Base-by-base conservation (phyloP, 2,113 vertebrate species). In the Alaudala cheleensis region DNA sequence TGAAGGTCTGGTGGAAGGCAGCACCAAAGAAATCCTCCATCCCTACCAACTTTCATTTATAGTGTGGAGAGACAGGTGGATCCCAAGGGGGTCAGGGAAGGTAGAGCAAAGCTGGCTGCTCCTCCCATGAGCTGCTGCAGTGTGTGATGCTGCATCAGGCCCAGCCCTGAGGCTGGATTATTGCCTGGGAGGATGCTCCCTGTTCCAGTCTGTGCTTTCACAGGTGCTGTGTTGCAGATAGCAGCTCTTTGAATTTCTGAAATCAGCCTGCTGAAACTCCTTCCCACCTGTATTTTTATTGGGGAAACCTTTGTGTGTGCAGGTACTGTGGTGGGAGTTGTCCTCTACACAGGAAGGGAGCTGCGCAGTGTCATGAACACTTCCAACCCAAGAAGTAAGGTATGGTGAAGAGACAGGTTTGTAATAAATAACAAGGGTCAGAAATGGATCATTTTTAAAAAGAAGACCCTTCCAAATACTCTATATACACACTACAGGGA, bases 291-390 rank as follows among this genome's bases (percentile, higher is more conserved):
- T 65, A 1, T 78, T 69, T 91, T 94, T 40, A 39, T 17, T 23
- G 29, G 29, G 45, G 22, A 72, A 34, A 15, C 31, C 61, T 85
- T 15, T 4, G 8, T 90, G 74, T 92, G 44, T 85, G 17, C 54
- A 99, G 99, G 99, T 61, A 99, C 99, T 0, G 98, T 99, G 56
- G 99, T 99, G 94, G 99, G 99, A 62, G 99, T 99, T n/a, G 99
- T 99, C 69, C 98, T 99, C 69, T 99, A 99, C 96, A 99, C 99
- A 1, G 99, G 99, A 29, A 98, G 98, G 95, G 99, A 99, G 18
- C 98, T 99, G 76, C 98, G 99, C 84, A 99, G 99, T 31, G 99
- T 99, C 86, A 99, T 99, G 99, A 99, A 99, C 44, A 98, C 99
- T 37, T 99, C 99, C 31, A 99, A 99, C 93, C 99, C 99, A 6